Conservation (phyloP, 2,113 vertebrate species). For the Limnothrissa miodon region DNA sequence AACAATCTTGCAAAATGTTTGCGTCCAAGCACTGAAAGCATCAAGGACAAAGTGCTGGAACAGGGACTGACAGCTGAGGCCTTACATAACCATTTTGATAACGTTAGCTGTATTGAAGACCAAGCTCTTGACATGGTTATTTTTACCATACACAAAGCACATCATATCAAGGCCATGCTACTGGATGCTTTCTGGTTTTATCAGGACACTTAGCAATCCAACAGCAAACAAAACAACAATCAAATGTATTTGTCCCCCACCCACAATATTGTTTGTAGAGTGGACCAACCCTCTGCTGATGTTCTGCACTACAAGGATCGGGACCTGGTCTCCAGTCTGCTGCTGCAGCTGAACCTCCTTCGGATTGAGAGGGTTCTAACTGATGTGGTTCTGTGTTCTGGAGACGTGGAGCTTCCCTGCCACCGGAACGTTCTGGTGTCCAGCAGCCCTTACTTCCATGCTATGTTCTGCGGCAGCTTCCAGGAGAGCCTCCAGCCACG, state of each 20-base stretch:
- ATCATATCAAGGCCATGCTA: neutral
- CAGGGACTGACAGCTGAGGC: conserved; percentile 28
- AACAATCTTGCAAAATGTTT: conserved; percentile 21
- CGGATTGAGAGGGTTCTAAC: conserved; percentile 80
- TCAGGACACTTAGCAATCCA: neutral
- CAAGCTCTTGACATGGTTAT: neutral
- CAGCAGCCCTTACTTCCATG: conserved; percentile 93
- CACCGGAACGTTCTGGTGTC: conserved; percentile 89
- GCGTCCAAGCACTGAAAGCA: conserved; percentile 18
- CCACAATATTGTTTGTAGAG: conserved; percentile 51
- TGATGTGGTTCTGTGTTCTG: conserved; percentile 80
- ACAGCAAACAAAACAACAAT: neutral
- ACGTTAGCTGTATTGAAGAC: neutral
- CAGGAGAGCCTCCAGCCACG: conserved; percentile 76
- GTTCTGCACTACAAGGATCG: conserved; percentile 81
- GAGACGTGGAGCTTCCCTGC: conserved; percentile 79
- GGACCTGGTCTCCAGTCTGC: conserved; percentile 79
- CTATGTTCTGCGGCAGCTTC: conserved; percentile 95
- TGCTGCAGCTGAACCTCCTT: conserved; percentile 83
- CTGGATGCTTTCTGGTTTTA: neutral
- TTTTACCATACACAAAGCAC: neutral
- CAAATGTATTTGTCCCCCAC: neutral
- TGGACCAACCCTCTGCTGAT: conserved; percentile 69
- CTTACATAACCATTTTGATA: conserved; percentile 32
- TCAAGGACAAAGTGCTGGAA: conserved; percentile 32